Percentiles rank a stretch among this genome's conserved stretches.
These are phyloP conservation scores for Chunga burmeisteri DNA, from an alignment of 2,113 vertebrate genomes.

Conservation along the genomic window DNA sequence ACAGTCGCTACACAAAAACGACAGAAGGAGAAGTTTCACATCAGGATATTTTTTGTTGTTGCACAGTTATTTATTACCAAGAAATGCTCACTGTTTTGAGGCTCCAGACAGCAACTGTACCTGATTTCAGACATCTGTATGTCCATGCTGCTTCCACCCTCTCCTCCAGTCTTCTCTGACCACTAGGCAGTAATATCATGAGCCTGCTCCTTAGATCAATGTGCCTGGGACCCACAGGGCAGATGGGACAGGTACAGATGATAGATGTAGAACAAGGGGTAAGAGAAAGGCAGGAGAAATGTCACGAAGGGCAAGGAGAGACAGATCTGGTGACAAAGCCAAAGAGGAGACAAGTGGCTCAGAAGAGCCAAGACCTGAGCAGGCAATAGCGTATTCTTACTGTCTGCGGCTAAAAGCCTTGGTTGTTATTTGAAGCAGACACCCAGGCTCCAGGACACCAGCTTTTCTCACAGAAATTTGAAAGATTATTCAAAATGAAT, in stretches of 20 bases:
- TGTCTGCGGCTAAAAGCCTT: background rate
- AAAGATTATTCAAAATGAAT: conserved; percentile 4
- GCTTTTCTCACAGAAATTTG: background rate
- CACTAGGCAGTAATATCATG: background rate
- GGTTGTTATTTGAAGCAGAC: background rate
- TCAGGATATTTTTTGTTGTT: background rate
- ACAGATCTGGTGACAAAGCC: background rate
- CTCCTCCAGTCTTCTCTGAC: background rate
- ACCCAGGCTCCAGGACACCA: background rate
- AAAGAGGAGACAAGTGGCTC: background rate
- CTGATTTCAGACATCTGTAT: background rate
- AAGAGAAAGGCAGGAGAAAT: background rate
- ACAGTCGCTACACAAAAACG: background rate
- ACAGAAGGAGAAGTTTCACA: background rate
- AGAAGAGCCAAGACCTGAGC: background rate
- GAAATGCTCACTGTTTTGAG: background rate
- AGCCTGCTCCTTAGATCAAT: background rate
- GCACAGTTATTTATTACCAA: background rate
- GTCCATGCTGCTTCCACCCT: background rate
- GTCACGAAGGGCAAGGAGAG: background rate
- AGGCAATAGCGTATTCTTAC: background rate
- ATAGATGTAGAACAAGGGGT: background rate
- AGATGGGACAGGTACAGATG: background rate
- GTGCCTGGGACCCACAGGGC: background rate
- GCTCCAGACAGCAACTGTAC: background rate